Evolutionary conservation across 2,113 vertebrate genomes (phyloP).

Genomic region (Alligator mississippiensis): DNA sequence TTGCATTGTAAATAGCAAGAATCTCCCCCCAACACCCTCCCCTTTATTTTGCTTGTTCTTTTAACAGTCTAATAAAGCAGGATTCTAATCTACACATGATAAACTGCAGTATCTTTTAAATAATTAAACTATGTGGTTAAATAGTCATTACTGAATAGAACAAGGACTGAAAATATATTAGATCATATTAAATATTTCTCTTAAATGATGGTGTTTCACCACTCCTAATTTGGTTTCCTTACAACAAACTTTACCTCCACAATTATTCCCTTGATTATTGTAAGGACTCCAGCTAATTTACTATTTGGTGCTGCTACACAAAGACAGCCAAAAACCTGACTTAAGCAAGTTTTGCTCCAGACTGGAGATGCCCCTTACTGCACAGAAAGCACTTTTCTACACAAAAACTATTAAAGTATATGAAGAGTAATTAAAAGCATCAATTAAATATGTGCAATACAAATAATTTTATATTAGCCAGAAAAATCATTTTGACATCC

Average conservation of each 20-base stretch:
- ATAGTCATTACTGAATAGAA: constrained; percentile 40
- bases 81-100: constrained; percentile 39
- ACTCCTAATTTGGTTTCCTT: constrained; percentile 62
- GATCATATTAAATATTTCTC: constrained; percentile 61
- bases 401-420: constrained; percentile 68
- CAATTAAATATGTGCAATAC: constrained; percentile 65
- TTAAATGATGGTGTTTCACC: constrained; percentile 31
- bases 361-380: constrained; percentile 56
- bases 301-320: constrained; percentile 48
- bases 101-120: constrained; percentile 51
- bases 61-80: constrained; percentile 38
- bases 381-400: constrained; percentile 70
- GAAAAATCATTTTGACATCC: constrained; percentile 60
- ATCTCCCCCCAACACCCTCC: not conserved
- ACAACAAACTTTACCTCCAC: constrained; percentile 61
- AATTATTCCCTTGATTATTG: constrained; percentile 68
- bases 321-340: constrained; percentile 66
- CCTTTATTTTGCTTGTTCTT: constrained; percentile 57
- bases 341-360: constrained; percentile 66
- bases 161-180: constrained; percentile 48
- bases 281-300: constrained; percentile 65
- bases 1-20: constrained; percentile 43
- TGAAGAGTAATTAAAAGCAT: constrained; percentile 75
- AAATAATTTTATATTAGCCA: constrained; percentile 70
- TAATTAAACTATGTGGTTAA: constrained; percentile 50